Conservation (phyloP, 92 coral and sea anemone species). For the Epizoanthus illoricatus region DNA sequence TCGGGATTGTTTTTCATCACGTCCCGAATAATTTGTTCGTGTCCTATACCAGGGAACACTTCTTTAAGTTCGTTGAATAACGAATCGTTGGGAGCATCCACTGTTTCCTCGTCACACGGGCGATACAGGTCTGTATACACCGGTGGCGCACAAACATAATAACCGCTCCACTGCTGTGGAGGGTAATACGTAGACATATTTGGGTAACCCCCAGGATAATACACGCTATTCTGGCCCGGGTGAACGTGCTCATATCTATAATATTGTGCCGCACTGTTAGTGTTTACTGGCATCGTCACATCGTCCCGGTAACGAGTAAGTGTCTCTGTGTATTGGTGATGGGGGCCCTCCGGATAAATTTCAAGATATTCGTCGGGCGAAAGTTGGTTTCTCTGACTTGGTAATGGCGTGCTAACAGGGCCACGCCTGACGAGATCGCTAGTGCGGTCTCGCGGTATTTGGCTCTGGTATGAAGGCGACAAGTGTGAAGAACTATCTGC, state of each 20-base stretch:
- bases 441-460: conserved; percentile 2
- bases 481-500: conserved; percentile 5
- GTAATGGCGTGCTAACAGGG: conserved; percentile 19
- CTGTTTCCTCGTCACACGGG: not conserved
- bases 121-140: not conserved
- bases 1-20: conserved; percentile 16
- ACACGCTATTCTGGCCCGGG: conserved; percentile 1
- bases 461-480: not conserved
- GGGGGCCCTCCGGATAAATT: conserved; percentile 20
- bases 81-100: not conserved
- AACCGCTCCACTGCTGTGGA: conserved; percentile 31
- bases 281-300: conserved; percentile 15
- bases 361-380: conserved; percentile 36
- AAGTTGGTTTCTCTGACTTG: conserved; percentile 1
- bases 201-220: conserved; percentile 6
- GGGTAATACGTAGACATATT: conserved; percentile 23
- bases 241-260: conserved; percentile 15
- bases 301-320: conserved; percentile 11
- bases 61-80: conserved; percentile 14
- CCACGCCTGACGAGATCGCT: conserved; percentile 35
- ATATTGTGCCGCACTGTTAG: not conserved
- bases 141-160: conserved; percentile 9
- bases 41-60: conserved; percentile 1
- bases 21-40: conserved; percentile 13
- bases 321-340: conserved; percentile 20